Percentiles rank a stretch among this genome's conserved stretches.
These are phyloP conservation scores for Gallinago paraguaiae DNA, from an alignment of 2,113 vertebrate genomes.

Conservation along the genomic window DNA sequence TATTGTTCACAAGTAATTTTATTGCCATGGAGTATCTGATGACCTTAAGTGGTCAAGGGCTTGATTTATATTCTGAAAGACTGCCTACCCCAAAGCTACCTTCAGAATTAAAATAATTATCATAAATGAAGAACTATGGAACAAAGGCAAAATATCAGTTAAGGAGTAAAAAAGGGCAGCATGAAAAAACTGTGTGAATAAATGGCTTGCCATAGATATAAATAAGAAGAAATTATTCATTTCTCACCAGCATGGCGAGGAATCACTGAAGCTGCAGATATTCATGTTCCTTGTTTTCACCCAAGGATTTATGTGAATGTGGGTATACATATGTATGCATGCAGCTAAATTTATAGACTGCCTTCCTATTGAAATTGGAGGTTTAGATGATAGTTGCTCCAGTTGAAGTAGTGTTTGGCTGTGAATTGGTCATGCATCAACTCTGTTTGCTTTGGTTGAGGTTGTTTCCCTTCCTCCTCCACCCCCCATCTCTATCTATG, in stretches of 20 bases:
- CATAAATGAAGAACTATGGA: neutral
- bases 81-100: neutral
- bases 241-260: neutral
- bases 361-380: neutral
- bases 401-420: neutral
- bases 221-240: constrained; percentile 13
- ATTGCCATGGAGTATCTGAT: neutral
- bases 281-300: neutral
- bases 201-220: neutral
- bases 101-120: constrained; percentile 9
- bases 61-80: neutral
- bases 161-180: neutral
- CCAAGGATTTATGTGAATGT: neutral
- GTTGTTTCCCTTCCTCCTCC: neutral
- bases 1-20: neutral
- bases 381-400: neutral
- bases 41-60: neutral
- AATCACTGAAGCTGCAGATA: constrained; percentile 14
- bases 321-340: neutral
- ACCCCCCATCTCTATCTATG: neutral
- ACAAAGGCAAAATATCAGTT: neutral
- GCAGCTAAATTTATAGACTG: neutral
- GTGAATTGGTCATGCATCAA: neutral
- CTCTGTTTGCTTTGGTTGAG: neutral
- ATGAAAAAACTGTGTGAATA: neutral